Percentiles rank a stretch among this genome's conserved stretches.
Evolutionary conservation across 2,888 invertebrate genomes (phyloP).

Genomic region (Geotrupes spiniger): DNA sequence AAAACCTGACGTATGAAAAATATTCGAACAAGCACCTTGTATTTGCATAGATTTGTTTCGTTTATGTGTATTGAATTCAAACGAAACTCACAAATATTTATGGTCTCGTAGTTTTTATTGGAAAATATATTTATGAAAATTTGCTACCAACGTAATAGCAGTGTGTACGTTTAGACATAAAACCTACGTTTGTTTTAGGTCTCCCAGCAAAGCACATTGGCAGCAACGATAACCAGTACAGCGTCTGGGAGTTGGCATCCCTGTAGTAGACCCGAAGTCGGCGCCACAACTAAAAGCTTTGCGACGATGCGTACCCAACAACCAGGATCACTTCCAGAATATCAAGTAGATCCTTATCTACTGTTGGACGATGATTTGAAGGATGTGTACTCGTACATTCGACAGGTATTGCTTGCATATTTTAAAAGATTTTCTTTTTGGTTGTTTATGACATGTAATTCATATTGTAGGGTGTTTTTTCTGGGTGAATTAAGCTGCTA

Average conservation of each 20-base stretch:
- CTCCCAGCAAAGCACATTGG: conserved; percentile 24
- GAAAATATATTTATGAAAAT: too few species aligned
- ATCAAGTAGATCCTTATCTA: conserved; percentile 83
- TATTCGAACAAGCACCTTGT: too few species aligned
- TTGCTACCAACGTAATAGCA: too few species aligned
- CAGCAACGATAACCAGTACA: conserved; percentile 11
- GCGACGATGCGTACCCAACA: conserved; percentile 75
- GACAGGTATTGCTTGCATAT: conserved; percentile 64
- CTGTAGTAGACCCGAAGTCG: conserved; percentile 44
- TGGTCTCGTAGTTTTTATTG: too few species aligned
- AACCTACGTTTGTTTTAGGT: conserved; percentile 25
- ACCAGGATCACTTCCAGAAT: conserved; percentile 76
- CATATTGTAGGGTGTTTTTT: conserved; percentile 32
- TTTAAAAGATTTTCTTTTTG: background rate
- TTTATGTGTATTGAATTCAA: too few species aligned
- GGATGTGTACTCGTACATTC: conserved; percentile 81
- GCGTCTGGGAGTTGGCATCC: conserved; percentile 41
- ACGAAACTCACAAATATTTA: too few species aligned
- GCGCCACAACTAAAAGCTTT: conserved; percentile 54
- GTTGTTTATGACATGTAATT: conserved; percentile 2
- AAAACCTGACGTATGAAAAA: too few species aligned
- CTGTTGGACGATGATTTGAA: conserved; percentile 84
- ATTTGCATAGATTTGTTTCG: too few species aligned
- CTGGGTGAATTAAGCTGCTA: too few species aligned
- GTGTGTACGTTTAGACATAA: too few species aligned